A percentile compares a stretch with the other conserved stretches of the same genome.
These are phyloP conservation scores for Alauda arvensis DNA, from an alignment of 2,797 vertebrate genomes.

Conservation along the genomic window DNA sequence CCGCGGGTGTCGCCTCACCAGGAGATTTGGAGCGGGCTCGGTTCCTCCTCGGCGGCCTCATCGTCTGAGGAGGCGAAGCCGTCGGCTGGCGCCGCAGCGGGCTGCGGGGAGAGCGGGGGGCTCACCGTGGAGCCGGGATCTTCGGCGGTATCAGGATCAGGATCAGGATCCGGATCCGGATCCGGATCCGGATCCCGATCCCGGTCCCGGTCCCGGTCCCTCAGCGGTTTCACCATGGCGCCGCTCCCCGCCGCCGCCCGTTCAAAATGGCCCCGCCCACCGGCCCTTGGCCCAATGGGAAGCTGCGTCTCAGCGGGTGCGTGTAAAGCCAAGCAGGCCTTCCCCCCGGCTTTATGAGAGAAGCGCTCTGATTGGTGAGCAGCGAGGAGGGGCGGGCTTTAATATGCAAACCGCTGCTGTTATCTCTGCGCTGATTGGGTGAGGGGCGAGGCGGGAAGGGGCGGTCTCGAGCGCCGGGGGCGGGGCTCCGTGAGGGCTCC, in stretches of 20 bases:
- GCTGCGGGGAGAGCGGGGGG: background rate
- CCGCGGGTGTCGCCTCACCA: slow-evolving; percentile 69
- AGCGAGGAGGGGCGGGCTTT: background rate
- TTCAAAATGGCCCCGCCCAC: background rate
- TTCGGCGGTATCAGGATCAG: fast-evolving
- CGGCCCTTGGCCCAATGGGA: fast-evolving
- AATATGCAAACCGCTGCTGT: fast-evolving
- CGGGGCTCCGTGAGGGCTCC: background rate
- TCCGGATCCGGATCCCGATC: fast-evolving
- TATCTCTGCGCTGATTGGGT: background rate
- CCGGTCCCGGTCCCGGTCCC: background rate
- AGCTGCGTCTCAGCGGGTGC: fast-evolving
- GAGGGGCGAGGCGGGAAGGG: background rate
- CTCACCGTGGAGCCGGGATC: background rate
- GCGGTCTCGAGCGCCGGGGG: background rate
- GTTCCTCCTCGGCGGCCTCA: slow-evolving; percentile 75
- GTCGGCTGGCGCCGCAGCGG: slow-evolving; percentile 63
- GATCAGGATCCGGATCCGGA: no score
- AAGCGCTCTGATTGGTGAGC: fast-evolving
- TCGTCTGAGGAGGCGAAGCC: slow-evolving; percentile 90
- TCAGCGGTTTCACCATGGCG: background rate
- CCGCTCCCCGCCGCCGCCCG: background rate
- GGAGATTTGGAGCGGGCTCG: slow-evolving; percentile 80
- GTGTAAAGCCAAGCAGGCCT: fast-evolving
- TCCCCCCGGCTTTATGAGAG: fast-evolving